A percentile compares a stretch with the other conserved stretches of the same genome.
Conservation (phyloP, 1,140 invertebrate species). For the Hestina assimilis region DNA sequence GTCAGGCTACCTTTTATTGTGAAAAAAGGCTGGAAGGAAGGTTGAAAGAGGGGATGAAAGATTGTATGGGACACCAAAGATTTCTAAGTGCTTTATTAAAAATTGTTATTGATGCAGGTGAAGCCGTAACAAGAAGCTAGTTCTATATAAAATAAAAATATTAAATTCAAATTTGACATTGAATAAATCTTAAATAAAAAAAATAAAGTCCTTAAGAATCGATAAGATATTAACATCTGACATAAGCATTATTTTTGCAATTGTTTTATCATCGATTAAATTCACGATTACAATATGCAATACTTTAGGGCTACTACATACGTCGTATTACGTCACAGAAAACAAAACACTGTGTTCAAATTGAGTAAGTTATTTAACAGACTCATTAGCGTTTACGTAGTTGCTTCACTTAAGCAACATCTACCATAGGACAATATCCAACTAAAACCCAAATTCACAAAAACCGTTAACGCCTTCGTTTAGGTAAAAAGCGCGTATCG, state of each 20-base stretch:
- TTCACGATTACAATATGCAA: background rate
- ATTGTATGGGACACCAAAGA: too few relatives aligned
- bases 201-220: too few relatives aligned
- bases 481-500: slow-evolving; percentile 43
- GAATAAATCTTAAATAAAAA: too few relatives aligned
- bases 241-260: background rate
- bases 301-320: slow-evolving; percentile 6
- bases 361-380: slow-evolving; percentile 25
- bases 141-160: too few relatives aligned
- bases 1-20: too few relatives aligned
- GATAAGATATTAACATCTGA: too few relatives aligned
- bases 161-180: too few relatives aligned
- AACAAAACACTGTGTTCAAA: slow-evolving; percentile 26
- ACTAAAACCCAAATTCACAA: slow-evolving; percentile 34
- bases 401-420: background rate
- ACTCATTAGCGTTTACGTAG: slow-evolving; percentile 19
- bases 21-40: too few relatives aligned
- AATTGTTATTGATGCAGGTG: too few relatives aligned
- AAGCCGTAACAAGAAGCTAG: too few relatives aligned
- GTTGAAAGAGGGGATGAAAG: too few relatives aligned
- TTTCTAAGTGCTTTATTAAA: too few relatives aligned
- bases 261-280: slow-evolving; percentile 1
- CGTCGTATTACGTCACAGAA: slow-evolving; percentile 20
- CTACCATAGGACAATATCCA: slow-evolving; percentile 30
- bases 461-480: slow-evolving; percentile 54